Percentiles rank a stretch among this genome's conserved stretches.
Evolutionary conservation across 1,140 invertebrate genomes (phyloP).

Genomic region (Tribolium castaneum): DNA sequence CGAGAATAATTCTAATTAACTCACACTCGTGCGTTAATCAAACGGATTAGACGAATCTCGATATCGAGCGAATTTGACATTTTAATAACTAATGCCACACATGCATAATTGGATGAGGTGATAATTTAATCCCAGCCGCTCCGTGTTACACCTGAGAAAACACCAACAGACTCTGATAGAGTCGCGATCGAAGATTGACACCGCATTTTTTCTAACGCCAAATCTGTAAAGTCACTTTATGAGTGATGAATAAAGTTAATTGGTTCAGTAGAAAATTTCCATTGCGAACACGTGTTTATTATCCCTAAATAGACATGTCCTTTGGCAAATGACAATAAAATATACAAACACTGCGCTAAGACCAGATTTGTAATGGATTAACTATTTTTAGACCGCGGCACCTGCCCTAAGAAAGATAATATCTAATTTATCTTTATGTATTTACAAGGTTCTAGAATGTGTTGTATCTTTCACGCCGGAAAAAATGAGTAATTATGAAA

Average conservation of each 20-base stretch:
- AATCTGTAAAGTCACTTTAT: not conserved
- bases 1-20: constrained; percentile 6
- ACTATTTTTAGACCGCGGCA: not conserved
- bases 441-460: not conserved
- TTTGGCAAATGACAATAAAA: constrained; percentile 11
- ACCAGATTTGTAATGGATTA: not conserved
- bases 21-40: not conserved
- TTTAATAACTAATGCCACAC: constrained; percentile 12
- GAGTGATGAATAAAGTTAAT: not conserved
- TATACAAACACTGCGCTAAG: constrained; percentile 9
- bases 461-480: not conserved
- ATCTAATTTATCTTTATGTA: not conserved
- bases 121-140: constrained; percentile 3
- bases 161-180: not conserved
- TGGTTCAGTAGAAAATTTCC: constrained; percentile 5
- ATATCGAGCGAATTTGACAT: constrained; percentile 11
- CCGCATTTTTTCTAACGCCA: not conserved
- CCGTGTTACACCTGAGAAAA: constrained; percentile 15
- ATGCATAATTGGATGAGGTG: constrained; percentile 19
- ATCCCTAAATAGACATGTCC: constrained; percentile 1
- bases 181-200: no score
- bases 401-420: not conserved
- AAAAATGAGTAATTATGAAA: not conserved
- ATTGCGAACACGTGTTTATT: constrained; percentile 5
- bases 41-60: not conserved